Percentiles rank a stretch among this genome's conserved stretches.
Conservation (phyloP, 2,888 invertebrate genomes). For the Atethmia centrago region DNA sequence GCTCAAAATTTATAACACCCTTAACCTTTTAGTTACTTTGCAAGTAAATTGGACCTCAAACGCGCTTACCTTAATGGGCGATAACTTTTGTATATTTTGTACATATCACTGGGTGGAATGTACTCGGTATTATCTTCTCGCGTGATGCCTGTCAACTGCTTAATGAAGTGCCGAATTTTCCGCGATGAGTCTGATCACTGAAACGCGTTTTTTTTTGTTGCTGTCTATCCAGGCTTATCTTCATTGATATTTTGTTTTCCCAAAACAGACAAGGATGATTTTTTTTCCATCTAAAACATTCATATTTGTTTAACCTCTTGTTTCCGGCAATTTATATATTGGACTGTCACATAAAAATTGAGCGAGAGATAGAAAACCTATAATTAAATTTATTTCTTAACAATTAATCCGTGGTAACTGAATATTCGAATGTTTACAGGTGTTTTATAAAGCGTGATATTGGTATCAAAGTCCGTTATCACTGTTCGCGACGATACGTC, state of each 20-base stretch:
- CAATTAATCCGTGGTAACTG: conserved; percentile 22
- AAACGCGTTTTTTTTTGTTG: conserved; percentile 10
- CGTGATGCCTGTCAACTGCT: conserved; percentile 9
- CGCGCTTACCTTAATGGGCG: conserved; percentile 70
- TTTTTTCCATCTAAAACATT: background rate
- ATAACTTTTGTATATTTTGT: conserved; percentile 62
- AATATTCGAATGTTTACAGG: conserved; percentile 44
- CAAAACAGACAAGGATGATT: background rate
- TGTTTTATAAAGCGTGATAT: conserved; percentile 38
- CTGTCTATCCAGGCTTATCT: background rate
- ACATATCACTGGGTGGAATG: conserved; percentile 19
- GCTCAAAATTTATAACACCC: conserved; percentile 88
- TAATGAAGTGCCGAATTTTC: conserved; percentile 26
- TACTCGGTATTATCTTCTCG: background rate
- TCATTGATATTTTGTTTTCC: conserved; percentile 4
- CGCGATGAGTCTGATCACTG: background rate
- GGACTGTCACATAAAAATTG: background rate
- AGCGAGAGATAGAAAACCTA: background rate
- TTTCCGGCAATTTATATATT: background rate
- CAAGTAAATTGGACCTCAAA: conserved; percentile 80
- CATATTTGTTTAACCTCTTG: background rate
- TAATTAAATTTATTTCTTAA: conserved; percentile 2
- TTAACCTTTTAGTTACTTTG: conserved; percentile 85
- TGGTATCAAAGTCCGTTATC: conserved; percentile 43
- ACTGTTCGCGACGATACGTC: too few relatives aligned